Evolutionary conservation across 1,140 invertebrate species (phyloP), one percentile per base, ranked within the genome.

Genomic region (Aphelinus certus): DNA sequence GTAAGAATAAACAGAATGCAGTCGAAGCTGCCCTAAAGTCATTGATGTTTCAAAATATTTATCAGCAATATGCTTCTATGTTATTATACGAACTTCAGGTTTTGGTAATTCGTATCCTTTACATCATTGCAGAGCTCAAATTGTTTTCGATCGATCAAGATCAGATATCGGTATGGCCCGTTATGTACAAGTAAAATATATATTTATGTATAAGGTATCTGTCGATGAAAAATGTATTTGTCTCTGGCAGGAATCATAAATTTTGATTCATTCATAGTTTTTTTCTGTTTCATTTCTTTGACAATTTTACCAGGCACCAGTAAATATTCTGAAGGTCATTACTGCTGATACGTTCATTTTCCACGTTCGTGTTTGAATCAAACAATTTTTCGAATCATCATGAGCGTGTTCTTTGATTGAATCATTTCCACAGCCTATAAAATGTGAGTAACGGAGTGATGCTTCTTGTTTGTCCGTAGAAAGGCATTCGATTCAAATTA

Each of bases 231-330:
- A 75, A 75, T 69, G 9, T 69, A 69, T 75, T 69, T 75, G 66
- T 75, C 66, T 69, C 73, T 75, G 73, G 66, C 73, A 75, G 73
- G 73, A 75, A 75, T 75, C 61, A 75, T 69, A 75, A 75, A 69
- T 70, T 4, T 69, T 75, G 60, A 64, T 63, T 75, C 47, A 68
- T 62, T 61, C 4, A 55, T 53, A 62, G 65, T 68, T 74, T 68
- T 61, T 64, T 45, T 63, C 61, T 55, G 60, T 26, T 56, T 3
- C 26, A 56, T 62, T 26, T 26, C 26, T 26, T 9, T n/a, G 1
- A 57, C n/a, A 5, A 46, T 6, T 60, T 10, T 45, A 58, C 46
- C 48, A 60, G 9, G 57, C 51, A 68, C 56, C 57, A 67, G 48
- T 68, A 66, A 68, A 74, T 74, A 68, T 55, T 66, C 46, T 56